Evolutionary conservation across 37 sponge, comb jelly and placozoan genomes (phyloP).

Genomic region (Geodia barretti): DNA sequence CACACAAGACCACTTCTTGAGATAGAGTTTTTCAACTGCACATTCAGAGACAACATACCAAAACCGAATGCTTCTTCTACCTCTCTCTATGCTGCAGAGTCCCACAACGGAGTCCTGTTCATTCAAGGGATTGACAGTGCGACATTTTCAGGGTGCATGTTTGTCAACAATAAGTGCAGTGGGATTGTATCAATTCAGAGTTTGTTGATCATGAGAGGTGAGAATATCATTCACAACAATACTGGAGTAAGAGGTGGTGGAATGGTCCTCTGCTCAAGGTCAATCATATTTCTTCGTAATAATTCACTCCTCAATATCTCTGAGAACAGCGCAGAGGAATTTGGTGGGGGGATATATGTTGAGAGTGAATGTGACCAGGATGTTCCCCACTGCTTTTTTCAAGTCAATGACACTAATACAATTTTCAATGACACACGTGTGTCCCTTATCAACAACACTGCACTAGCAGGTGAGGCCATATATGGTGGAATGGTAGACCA

Average conservation of each 20-base stretch:
- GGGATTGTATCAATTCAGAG: neutral
- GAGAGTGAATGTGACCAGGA: neutral
- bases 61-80: too few relatives aligned
- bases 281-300: neutral
- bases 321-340: neutral
- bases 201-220: neutral
- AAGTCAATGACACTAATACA: neutral
- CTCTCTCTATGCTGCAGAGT: too few relatives aligned
- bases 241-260: neutral
- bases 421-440: neutral
- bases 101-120: neutral
- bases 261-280: neutral
- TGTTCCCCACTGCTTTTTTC: neutral
- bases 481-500: neutral
- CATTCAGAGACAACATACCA: too few relatives aligned
- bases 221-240: neutral
- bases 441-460: neutral
- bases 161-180: neutral
- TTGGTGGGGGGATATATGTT: neutral
- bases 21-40: too few relatives aligned
- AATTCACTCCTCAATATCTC: neutral
- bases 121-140: neutral
- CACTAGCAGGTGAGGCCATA: neutral
- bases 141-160: neutral
- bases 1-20: too few relatives aligned